Evolutionary conservation across 1,140 invertebrate species (phyloP).

Genomic region (Danaus melanippus): DNA sequence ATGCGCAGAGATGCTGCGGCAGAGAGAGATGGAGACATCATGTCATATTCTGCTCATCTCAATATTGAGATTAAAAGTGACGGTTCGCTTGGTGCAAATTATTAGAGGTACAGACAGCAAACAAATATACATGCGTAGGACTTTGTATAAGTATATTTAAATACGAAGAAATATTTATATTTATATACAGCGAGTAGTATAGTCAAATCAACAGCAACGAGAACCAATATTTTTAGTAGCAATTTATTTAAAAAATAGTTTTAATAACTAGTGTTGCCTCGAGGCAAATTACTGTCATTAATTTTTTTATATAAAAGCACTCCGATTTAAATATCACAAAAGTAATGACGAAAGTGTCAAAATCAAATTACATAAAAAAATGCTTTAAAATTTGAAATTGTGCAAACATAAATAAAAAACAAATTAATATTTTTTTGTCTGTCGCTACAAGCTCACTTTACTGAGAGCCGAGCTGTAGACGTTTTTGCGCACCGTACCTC

Average conservation of each 20-base stretch:
- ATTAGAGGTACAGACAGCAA: constrained; percentile 46
- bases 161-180: too few species aligned
- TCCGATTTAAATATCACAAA: too few species aligned
- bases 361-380: constrained; percentile 1
- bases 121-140: constrained; percentile 17
- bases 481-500: constrained; percentile 54
- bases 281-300: too few species aligned
- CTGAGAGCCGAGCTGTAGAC: constrained; percentile 38
- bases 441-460: constrained; percentile 38
- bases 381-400: too few species aligned
- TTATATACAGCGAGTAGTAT: too few species aligned
- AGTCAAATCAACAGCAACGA: background rate
- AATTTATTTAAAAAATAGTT: too few species aligned
- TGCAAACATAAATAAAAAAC: constrained; percentile 9
- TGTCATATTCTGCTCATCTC: constrained; percentile 65
- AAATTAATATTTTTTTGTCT: too few species aligned
- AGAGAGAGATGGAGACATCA: constrained; percentile 29
- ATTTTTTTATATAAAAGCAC: too few species aligned
- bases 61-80: constrained; percentile 70
- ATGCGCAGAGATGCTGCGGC: constrained; percentile 3
- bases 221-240: background rate
- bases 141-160: too few species aligned
- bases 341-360: too few species aligned
- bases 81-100: constrained; percentile 61
- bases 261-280: too few species aligned